Base-by-base conservation (phyloP, 35 echinoderm and acorn worm genomes). In the Ophioderma brevispina region DNA sequence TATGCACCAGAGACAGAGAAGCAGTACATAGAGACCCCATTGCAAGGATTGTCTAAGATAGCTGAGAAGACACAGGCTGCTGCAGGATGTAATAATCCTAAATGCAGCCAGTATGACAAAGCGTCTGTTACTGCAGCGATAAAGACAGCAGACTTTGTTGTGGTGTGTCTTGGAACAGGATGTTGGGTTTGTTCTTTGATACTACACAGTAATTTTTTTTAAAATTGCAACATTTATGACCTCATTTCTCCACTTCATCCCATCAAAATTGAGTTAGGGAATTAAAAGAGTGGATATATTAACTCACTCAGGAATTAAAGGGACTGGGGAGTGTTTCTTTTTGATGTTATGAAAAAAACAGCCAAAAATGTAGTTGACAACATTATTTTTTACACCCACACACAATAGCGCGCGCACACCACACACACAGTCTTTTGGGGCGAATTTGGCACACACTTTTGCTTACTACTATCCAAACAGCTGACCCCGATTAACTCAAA, bases 101-200 rank as follows among this genome's bases (percentile, higher is more conserved):
- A 38, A 15, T 96, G 94, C 70, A 40, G 1, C 49, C 39, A 81
- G 11, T 96, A 92, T 35, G 31, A 85, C n/a, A 83, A 56, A 36
- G 31, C 82, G 13, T 46, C 40, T 30, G 55, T 96, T 0, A 35
- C 30, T 39, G 19, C 78, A 25, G 94, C 94, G 8, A 70, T 96
- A 1, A 85, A 36, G 17, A 80, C 76, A 10, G 94, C 90, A 42
- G 94, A 96, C 46, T 50, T 90, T 77, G 83, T 92, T 14, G 87
- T 96, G 18, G 90, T 96, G 39, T 92, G 89, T 76, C 77, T 92
- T 28, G 94, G 94, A 36, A 96, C 94, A 82, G 88, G 94, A n/a
- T n/a, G n/a, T n/a, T n/a, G n/a, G n/a, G n/a, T n/a, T n/a, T n/a
- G n/a, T n/a, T n/a, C n/a, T n/a, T n/a, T 96, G 21, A 37, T 15